Percentiles rank a stretch among this genome's conserved stretches.
Conservation (phyloP, 2,113 vertebrate genomes). For the Leucopsar rothschildi region DNA sequence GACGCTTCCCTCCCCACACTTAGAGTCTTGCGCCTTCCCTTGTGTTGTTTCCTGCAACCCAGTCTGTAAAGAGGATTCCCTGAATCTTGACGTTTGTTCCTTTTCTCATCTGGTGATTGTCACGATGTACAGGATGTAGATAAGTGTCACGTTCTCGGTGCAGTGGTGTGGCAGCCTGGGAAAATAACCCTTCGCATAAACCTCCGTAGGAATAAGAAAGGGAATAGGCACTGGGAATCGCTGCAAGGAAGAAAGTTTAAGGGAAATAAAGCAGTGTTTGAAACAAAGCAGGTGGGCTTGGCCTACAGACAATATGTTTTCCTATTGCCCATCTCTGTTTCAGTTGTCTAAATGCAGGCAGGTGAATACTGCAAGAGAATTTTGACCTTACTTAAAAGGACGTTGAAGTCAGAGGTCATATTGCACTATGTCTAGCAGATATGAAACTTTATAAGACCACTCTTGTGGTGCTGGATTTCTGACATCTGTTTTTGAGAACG, state of each 20-base stretch:
- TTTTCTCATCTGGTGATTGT: rapidly evolving
- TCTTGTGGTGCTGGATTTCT: not conserved
- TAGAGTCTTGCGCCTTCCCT: too few species aligned
- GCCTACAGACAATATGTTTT: not conserved
- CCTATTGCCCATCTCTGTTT: rapidly evolving
- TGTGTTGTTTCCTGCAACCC: rapidly evolving
- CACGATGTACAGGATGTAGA: not conserved
- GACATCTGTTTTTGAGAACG: not conserved
- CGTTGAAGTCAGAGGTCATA: not conserved
- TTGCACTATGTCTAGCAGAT: not conserved
- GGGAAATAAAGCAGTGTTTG: not conserved
- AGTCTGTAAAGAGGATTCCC: rapidly evolving
- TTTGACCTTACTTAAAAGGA: not conserved
- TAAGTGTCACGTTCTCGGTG: not conserved
- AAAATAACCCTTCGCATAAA: rapidly evolving
- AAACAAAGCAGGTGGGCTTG: not conserved
- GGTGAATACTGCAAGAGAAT: not conserved
- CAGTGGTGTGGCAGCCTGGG: not conserved
- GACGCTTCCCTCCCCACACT: rapidly evolving
- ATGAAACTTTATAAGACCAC: rapidly evolving
- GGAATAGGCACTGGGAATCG: rapidly evolving
- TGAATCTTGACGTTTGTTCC: not conserved
- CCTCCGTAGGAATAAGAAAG: too few species aligned
- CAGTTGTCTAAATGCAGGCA: not conserved
- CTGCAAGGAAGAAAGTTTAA: not conserved